Percentiles rank a stretch among this genome's conserved stretches.
Conservation (phyloP, 2,888 invertebrate genomes). For the Lasius platythorax region DNA sequence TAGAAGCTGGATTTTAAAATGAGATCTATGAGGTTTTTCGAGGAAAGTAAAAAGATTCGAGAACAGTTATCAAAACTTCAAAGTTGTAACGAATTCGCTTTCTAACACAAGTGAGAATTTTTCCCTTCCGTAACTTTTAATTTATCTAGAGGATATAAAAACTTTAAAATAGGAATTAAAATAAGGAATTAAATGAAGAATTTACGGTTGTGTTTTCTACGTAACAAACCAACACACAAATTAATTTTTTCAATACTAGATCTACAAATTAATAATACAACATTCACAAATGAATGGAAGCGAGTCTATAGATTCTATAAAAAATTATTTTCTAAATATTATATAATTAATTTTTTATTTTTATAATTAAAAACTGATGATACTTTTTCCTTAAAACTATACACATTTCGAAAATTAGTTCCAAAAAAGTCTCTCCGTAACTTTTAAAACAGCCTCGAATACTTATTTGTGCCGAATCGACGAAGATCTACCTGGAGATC, state of each 20-base stretch:
- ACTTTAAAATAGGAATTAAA: background rate
- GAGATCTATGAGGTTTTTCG: background rate
- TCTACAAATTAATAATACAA: background rate
- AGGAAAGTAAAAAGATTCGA: background rate
- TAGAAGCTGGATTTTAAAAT: background rate
- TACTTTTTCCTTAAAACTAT: background rate
- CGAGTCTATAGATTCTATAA: background rate
- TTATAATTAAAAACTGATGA: background rate
- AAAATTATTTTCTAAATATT: background rate
- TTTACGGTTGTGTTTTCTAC: no score
- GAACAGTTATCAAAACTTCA: no score
- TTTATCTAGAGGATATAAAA: background rate
- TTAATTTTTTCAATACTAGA: background rate
- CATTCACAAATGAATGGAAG: background rate
- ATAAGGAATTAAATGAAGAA: no score
- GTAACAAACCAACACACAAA: no score
- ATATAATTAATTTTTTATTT: background rate
- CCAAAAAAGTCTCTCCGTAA: background rate
- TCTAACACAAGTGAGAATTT: background rate
- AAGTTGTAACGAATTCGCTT: background rate
- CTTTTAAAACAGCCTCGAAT: background rate
- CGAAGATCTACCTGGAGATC: conserved; percentile 80
- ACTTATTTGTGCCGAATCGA: background rate
- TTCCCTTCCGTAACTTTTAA: background rate
- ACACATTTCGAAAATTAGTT: background rate